Conservation (phyloP, 2,888 invertebrate genomes). For the Conistra vaccinii region DNA sequence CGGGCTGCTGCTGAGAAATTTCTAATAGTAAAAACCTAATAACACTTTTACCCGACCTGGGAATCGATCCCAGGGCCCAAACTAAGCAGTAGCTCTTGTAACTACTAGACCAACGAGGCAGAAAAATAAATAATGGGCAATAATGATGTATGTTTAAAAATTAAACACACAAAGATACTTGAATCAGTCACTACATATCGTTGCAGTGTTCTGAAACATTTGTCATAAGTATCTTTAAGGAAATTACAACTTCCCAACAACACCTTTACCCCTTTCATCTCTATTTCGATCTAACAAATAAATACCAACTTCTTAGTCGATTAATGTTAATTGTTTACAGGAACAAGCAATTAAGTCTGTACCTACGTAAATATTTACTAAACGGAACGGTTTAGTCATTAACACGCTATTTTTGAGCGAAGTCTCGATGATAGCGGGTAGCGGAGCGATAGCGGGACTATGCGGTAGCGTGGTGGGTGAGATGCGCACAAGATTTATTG, state of each 20-base stretch:
- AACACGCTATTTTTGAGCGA: slow-evolving; percentile 4
- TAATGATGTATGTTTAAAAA: no score
- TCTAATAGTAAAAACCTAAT: no score
- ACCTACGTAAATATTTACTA: slow-evolving; percentile 46
- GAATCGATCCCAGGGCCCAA: no score
- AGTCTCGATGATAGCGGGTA: not conserved
- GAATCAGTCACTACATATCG: not conserved
- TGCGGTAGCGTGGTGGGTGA: no score
- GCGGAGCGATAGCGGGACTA: not conserved
- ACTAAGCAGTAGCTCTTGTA: no score
- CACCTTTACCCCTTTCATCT: not conserved
- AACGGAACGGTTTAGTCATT: slow-evolving; percentile 7
- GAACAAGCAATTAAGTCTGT: slow-evolving; percentile 36
- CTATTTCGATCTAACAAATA: slow-evolving; percentile 19
- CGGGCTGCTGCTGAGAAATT: no score
- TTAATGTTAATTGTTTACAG: slow-evolving; percentile 32
- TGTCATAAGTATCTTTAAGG: not conserved
- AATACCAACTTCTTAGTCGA: slow-evolving; percentile 21
- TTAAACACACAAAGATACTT: not conserved
- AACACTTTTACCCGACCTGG: no score
- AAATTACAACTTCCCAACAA: not conserved
- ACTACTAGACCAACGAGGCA: no score
- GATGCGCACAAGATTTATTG: no score
- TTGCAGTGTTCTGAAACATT: not conserved
- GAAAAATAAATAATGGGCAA: no score